Base-by-base conservation (phyloP, 2,113 vertebrate genomes). In the Poecile atricapillus region DNA sequence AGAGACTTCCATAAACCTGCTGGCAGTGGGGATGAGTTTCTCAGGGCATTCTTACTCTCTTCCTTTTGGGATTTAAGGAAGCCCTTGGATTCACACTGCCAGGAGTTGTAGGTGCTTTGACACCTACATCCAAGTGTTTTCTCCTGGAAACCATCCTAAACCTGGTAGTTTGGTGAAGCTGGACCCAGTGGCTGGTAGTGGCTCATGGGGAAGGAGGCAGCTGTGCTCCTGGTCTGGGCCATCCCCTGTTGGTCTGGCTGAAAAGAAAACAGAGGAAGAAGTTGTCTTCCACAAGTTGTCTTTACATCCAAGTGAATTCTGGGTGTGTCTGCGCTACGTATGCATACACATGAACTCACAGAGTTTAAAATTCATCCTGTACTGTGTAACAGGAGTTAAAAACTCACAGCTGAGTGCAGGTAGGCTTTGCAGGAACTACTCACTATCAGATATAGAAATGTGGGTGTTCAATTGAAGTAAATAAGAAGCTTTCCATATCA, bases 301-400 rank as follows among this genome's bases (percentile, higher is more conserved):
- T 73, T 84, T 37, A 24, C 0, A 0, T 52, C 59, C 73, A 52
- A 17, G 59, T 59, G 53, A 87, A 69, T 58, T 84, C 44, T 60
- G 35, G 7, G 20, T 28, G 7, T 15, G 10, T 52, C 49, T 15
- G 3, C 11, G 3, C 16, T 17, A 19, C 19, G 19, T 50, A 25
- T 0, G 1, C 17, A 12, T 15, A 20, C 2, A 3, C 49, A 52
- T 9, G 8, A 50, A 41, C 11, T 35, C 10, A 41, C 3, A 7
- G 41, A 39, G 23, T 64, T 85, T 53, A 76, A 93, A 87, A 43
- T 15, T 2, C 23, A 13, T 46, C 8, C 0, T 25, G 15, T 71
- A 31, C 27, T 60, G 17, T 25, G 13, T 18, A 39, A 28, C 1
- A 58, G 20, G 22, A 10, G 14, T 62, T 39, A 64, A 60, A 70